Percentiles rank a stretch among this genome's conserved stretches.
Evolutionary conservation across 2,113 vertebrate species (phyloP).

Genomic region (Cacatua alba): DNA sequence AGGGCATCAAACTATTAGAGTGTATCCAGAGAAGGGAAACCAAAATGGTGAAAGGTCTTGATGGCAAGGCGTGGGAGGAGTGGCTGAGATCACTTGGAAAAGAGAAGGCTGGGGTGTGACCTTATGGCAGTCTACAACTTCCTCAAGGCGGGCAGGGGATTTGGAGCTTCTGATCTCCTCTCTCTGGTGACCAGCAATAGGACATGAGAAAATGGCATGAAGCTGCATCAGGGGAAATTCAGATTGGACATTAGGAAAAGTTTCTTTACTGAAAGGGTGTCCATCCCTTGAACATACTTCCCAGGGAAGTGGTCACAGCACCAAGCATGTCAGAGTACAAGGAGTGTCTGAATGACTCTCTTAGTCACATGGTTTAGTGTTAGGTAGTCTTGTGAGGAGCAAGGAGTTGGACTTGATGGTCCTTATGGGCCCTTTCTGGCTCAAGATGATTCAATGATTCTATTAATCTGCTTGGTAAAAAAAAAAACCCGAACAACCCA

Average conservation of each 20-base stretch:
- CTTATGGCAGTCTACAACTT: not conserved
- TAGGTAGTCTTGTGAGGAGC: not conserved
- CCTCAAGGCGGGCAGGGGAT: not conserved
- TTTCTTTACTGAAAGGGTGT: not conserved
- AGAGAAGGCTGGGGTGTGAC: not conserved
- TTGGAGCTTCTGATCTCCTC: not conserved
- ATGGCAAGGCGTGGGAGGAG: not conserved
- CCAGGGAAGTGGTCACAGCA: not conserved
- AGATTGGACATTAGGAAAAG: not conserved
- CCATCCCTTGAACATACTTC: not conserved
- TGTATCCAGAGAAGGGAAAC: fast-evolving
- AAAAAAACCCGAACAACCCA: not conserved
- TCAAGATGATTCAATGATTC: not conserved
- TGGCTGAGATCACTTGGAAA: not conserved
- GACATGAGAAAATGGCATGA: fast-evolving
- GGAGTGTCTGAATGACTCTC: not conserved
- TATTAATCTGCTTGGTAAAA: not conserved
- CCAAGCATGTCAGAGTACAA: not conserved
- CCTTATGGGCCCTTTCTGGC: not conserved
- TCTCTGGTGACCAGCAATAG: not conserved
- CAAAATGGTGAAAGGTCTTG: fast-evolving
- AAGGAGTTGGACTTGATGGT: not conserved
- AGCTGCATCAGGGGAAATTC: not conserved
- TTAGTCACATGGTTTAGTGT: not conserved
- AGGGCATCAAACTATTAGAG: not conserved